Base-by-base conservation (phyloP, 2,888 invertebrate species). In the Synanthedon myopaeformis region DNA sequence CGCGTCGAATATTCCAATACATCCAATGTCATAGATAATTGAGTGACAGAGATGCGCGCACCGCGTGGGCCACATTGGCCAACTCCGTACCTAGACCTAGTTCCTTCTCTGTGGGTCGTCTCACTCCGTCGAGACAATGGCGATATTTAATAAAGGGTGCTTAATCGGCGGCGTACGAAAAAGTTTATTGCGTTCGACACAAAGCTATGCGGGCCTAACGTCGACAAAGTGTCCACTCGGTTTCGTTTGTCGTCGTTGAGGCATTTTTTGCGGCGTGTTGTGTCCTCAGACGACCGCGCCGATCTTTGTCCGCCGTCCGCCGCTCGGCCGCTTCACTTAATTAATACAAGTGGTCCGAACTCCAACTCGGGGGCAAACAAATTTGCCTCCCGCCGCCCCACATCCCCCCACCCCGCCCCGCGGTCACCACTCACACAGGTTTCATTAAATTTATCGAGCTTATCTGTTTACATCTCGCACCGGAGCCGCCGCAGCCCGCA, bases 391-490 rank as follows among this genome's bases (percentile, higher is more conserved):
- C 55, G 59, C 57, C 54, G 49, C 54, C 42, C 58, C 49, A 54
- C 48, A 50, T 62, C 59, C 62, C 53, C 55, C 56, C 57, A 58
- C 59, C 59, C 59, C 53, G 53, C 57, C 58, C 53, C 60, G 52
- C 56, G 56, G 53, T 60, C 69, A 69, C 66, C 65, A 63, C 66
- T 67, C 61, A 56, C 69, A 70, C 73, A 79, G 73, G 66, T 79
- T 83, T 84, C 77, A 85, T 84, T 86, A 82, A 83, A 86, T 84
- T 82, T 82, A 86, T 84, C 81, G 77, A 63, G 67, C 70, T 82
- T 82, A 85, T 84, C 85, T 73, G 64, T 69, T 65, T 70, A 70
- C 78, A 79, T 80, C 77, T 74, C 75, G 67, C 70, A 64, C 69
- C 59, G 35, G 13, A 60, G 59, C 64, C 79, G 74, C 35, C 35